These are phyloP conservation scores for Champsocephalus esox DNA, from an alignment of 2,797 vertebrate genomes.

Conservation along the genomic window DNA sequence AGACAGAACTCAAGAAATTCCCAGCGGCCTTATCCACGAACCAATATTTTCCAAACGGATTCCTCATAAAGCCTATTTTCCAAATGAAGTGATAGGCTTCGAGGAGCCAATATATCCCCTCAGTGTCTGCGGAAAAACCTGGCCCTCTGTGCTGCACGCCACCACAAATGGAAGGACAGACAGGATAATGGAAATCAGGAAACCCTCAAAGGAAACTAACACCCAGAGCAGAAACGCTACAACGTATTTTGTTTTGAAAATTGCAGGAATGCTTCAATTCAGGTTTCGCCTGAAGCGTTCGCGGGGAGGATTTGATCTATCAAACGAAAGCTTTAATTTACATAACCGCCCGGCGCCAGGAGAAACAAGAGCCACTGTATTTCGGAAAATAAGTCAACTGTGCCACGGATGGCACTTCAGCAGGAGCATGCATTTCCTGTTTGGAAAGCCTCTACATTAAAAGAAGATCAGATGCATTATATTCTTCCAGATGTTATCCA, in stretches of 20 bases:
- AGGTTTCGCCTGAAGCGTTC: constrained; percentile 68
- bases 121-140: constrained; percentile 76
- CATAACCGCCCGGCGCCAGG: constrained; percentile 77
- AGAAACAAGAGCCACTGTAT: constrained; percentile 76
- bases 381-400: constrained; percentile 47
- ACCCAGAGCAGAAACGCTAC: constrained; percentile 67
- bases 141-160: constrained; percentile 43
- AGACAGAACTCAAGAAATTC: constrained; percentile 45
- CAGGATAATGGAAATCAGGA: constrained; percentile 71
- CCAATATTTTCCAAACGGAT: constrained; percentile 72
- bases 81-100: constrained; percentile 80
- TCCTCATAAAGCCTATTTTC: constrained; percentile 70
- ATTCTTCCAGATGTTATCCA: constrained; percentile 48
- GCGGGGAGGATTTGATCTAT: constrained; percentile 74
- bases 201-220: constrained; percentile 72
- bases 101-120: constrained; percentile 68
- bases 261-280: constrained; percentile 66
- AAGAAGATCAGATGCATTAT: constrained; percentile 27
- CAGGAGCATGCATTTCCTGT: constrained; percentile 53
- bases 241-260: constrained; percentile 77
- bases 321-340: constrained; percentile 83
- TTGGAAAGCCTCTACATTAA: constrained; percentile 12
- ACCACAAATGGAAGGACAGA: constrained; percentile 77
- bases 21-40: constrained; percentile 51
- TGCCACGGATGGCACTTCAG: constrained; percentile 59